Evolutionary conservation across 2,888 invertebrate species (phyloP).

Genomic region (Lypha dubia): DNA sequence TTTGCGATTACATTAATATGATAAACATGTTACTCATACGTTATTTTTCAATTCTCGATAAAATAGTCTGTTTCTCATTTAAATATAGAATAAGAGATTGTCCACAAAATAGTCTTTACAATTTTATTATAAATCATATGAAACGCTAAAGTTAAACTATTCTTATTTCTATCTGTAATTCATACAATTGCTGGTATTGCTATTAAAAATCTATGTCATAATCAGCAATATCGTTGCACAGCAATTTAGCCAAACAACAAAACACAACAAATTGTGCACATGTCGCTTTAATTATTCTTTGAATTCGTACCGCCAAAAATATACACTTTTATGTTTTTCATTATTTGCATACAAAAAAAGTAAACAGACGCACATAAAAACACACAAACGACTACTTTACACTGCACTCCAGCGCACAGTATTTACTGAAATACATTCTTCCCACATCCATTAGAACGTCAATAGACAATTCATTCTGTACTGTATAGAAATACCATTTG

Average conservation of each 20-base stretch:
- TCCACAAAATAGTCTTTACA: background rate
- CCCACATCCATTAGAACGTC: background rate
- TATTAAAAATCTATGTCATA: constrained; percentile 10
- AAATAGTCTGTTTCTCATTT: constrained; percentile 11
- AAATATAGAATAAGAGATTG: background rate
- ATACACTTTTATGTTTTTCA: constrained; percentile 75
- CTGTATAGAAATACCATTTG: constrained; percentile 24
- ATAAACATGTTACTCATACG: too few species aligned
- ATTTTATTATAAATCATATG: background rate
- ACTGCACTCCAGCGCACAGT: background rate
- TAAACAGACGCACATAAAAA: background rate
- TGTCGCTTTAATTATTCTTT: constrained; percentile 70
- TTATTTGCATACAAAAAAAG: constrained; percentile 25
- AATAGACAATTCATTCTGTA: constrained; percentile 15
- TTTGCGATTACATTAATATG: too few species aligned
- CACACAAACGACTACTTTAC: background rate
- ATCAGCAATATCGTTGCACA: background rate
- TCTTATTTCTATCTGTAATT: background rate
- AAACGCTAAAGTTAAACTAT: background rate
- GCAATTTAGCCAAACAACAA: constrained; percentile 28
- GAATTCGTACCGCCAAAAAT: constrained; percentile 71
- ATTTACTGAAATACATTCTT: background rate
- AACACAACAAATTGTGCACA: constrained; percentile 52
- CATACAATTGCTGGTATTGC: background rate
- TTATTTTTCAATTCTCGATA: constrained; percentile 7